phyloP scores from a whole-genome alignment of 2,888 invertebrate species.

The Stenurella melanura region DNA sequence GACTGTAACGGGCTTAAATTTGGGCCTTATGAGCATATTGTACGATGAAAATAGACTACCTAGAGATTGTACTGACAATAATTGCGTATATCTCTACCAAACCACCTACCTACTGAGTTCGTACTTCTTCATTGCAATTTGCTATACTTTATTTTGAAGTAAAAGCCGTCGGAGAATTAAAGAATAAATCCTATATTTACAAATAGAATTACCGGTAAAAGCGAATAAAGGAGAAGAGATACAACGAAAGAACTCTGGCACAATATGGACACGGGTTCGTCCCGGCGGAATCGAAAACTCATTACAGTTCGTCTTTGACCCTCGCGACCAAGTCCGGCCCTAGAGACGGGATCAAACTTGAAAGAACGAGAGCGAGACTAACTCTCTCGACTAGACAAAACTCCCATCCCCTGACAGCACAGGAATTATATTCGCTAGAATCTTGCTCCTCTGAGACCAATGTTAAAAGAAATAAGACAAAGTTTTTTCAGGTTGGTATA shows the following conservation, averaged over 20 bases:
- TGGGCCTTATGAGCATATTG: too few relatives aligned
- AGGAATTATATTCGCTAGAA: conserved; percentile 47
- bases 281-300: conserved; percentile 72
- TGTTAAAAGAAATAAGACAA: neutral
- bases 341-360: conserved; percentile 67
- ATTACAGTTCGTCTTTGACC: conserved; percentile 73
- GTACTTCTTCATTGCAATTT: too few relatives aligned
- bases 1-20: too few relatives aligned
- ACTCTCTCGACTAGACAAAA: conserved; percentile 56
- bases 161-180: neutral
- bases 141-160: neutral
- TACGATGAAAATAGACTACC: too few relatives aligned
- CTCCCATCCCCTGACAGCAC: conserved; percentile 50
- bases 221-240: conserved; percentile 47
- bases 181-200: conserved; percentile 22
- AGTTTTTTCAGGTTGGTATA: neutral
- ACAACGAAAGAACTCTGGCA: conserved; percentile 52
- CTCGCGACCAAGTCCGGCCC: conserved; percentile 67
- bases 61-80: too few relatives aligned
- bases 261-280: conserved; percentile 67
- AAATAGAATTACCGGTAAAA: conserved; percentile 53
- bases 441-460: conserved; percentile 17
- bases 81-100: too few relatives aligned
- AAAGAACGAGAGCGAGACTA: conserved; percentile 62
- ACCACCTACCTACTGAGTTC: too few relatives aligned